Conservation (phyloP, 2,113 vertebrate genomes). For the Castor canadensis region DNA sequence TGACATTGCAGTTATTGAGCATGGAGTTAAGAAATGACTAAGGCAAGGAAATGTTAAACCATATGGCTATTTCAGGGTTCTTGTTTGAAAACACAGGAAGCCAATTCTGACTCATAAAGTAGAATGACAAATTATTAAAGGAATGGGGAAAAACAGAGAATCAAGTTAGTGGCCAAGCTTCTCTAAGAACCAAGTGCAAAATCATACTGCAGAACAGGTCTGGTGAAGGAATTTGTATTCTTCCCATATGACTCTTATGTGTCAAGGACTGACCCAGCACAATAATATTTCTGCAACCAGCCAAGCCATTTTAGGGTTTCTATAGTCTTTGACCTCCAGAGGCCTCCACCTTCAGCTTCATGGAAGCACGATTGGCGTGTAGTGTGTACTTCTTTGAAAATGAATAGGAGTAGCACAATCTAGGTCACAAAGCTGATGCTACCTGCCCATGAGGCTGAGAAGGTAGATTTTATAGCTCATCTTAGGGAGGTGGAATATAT, state of each 20-base stretch:
- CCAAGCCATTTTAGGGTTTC: background rate
- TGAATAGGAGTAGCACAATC: background rate
- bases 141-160: background rate
- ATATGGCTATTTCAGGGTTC: background rate
- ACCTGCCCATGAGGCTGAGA: background rate
- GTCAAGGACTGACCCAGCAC: background rate
- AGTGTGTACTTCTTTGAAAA: background rate
- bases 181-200: background rate
- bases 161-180: background rate
- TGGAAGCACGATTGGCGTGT: background rate
- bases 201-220: background rate
- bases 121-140: background rate
- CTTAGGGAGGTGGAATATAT: background rate
- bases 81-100: background rate
- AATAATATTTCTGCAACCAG: background rate
- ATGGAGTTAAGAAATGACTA: background rate
- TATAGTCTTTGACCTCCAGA: background rate
- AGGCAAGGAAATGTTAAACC: background rate
- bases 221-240: background rate
- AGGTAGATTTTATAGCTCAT: background rate
- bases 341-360: background rate
- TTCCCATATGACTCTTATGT: background rate
- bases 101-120: background rate
- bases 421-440: background rate
- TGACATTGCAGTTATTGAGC: background rate